Base-by-base conservation (phyloP, 2,888 invertebrate species). In the Noctua janthina region DNA sequence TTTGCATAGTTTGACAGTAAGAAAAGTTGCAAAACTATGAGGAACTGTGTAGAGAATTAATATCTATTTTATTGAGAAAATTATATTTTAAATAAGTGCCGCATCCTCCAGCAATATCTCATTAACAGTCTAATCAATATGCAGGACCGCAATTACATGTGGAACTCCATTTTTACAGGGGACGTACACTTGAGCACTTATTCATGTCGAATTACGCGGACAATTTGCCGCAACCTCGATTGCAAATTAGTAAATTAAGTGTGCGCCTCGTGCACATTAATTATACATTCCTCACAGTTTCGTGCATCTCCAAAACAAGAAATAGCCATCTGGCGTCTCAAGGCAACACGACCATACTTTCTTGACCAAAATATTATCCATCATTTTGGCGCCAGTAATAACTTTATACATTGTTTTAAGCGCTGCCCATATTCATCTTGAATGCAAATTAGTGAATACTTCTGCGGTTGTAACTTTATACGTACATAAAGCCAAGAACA, bases 281-380 rank as follows among this genome's bases (percentile, higher is more conserved):
- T 94, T 95, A 94, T 93, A 91, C 93, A 93, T 92, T 93, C 91
- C 84, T 88, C 85, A 87, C 88, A 90, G 90, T 91, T 92, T 90
- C 90, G 87, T 91, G 92, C 91, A 92, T 90, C 85, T 89, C 90
- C 91, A 91, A 93, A 94, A 93, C 88, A 90, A 91, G 90, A 88
- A 90, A 86, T 83, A 83, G 87, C 89, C 93, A 93, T 91, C 93
- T 93, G 94, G 90, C 90, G 89, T 89, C 86, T 87, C 82, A 88
- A 90, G 87, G 90, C 90, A 81, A 87, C 87, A 87, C 29, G 56
- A 79, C 82, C 87, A 78, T 85, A 90, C 91, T 92, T 91, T 91
- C 91, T 91, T 91, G 84, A 90, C 85, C 88, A 90, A 88, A 88
- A 88, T 83, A 90, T 88, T 83, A 90, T 86, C 81, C 84, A 88